Conservation (phyloP, 2,888 invertebrate genomes). For the Electrophaes corylata region DNA sequence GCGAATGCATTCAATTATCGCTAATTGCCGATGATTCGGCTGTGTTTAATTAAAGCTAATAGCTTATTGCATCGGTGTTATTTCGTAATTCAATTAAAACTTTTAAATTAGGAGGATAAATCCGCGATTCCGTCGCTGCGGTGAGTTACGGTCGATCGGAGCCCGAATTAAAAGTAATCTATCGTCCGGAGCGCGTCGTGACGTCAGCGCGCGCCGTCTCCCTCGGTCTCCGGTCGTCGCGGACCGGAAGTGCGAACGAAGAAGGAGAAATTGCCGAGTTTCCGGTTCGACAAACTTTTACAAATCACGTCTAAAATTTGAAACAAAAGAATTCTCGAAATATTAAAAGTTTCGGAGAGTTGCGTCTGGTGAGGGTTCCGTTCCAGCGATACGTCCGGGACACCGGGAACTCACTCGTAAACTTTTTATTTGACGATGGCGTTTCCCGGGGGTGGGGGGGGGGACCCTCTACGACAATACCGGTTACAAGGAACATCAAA, state of each 20-base stretch:
- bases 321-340: conserved; percentile 38
- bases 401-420: conserved; percentile 20
- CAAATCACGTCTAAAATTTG: conserved; percentile 31
- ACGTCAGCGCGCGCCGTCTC: neutral
- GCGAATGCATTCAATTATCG: conserved; percentile 41
- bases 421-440: conserved; percentile 40
- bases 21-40: conserved; percentile 46
- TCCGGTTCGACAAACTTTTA: conserved; percentile 31
- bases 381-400: conserved; percentile 22
- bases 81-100: conserved; percentile 36
- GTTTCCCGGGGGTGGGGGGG: conserved; percentile 17
- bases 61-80: conserved; percentile 35
- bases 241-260: conserved; percentile 26
- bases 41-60: conserved; percentile 44
- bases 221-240: conserved; percentile 12
- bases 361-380: conserved; percentile 24
- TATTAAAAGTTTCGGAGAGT: conserved; percentile 33
- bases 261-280: conserved; percentile 35
- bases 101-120: conserved; percentile 30
- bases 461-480: conserved; percentile 39
- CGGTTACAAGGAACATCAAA: conserved; percentile 49
- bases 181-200: conserved; percentile 3
- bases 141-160: conserved; percentile 5
- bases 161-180: conserved; percentile 16
- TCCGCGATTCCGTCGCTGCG: conserved; percentile 15